Evolutionary conservation across 2,888 invertebrate species (phyloP).

Genomic region (Loripinus fragilis): DNA sequence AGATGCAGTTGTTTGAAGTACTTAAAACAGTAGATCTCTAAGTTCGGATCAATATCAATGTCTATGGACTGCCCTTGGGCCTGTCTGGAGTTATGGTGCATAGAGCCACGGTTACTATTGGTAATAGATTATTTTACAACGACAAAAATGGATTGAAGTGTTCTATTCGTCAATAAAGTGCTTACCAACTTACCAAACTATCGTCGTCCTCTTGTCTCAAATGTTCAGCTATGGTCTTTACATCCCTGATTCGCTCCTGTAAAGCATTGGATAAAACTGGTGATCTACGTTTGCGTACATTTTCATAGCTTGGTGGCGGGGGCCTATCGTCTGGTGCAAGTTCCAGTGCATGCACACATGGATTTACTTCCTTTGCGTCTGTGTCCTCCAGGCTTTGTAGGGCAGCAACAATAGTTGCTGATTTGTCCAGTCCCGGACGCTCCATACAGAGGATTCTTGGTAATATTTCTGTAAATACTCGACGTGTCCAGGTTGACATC

Average conservation of each 20-base stretch:
- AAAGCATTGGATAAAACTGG: slow-evolving; percentile 40
- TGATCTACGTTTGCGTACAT: slow-evolving; percentile 3
- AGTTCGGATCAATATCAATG: too few relatives aligned
- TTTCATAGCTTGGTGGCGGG: slow-evolving; percentile 25
- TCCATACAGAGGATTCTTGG: slow-evolving; percentile 96
- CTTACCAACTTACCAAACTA: slow-evolving; percentile 68
- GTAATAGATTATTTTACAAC: too few relatives aligned
- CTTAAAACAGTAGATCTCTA: too few relatives aligned
- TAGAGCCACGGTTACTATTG: too few relatives aligned
- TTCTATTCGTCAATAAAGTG: too few relatives aligned
- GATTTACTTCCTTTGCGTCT: slow-evolving; percentile 68
- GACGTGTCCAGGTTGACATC: slow-evolving; percentile 98
- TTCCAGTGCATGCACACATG: background rate
- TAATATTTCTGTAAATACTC: slow-evolving; percentile 96
- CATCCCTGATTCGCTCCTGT: slow-evolving; percentile 68
- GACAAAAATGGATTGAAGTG: too few relatives aligned
- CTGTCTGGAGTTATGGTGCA: too few relatives aligned
- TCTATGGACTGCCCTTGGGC: too few relatives aligned
- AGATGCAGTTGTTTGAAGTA: too few relatives aligned
- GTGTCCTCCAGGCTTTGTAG: slow-evolving; percentile 73
- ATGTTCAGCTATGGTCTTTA: slow-evolving; percentile 72
- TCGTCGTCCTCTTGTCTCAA: slow-evolving; percentile 70
- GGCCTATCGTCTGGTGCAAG: background rate
- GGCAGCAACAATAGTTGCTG: slow-evolving; percentile 44
- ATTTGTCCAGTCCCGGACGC: slow-evolving; percentile 86